Evolutionary conservation across 1,140 invertebrate genomes (phyloP).

Genomic region (Camponotus floridanus): DNA sequence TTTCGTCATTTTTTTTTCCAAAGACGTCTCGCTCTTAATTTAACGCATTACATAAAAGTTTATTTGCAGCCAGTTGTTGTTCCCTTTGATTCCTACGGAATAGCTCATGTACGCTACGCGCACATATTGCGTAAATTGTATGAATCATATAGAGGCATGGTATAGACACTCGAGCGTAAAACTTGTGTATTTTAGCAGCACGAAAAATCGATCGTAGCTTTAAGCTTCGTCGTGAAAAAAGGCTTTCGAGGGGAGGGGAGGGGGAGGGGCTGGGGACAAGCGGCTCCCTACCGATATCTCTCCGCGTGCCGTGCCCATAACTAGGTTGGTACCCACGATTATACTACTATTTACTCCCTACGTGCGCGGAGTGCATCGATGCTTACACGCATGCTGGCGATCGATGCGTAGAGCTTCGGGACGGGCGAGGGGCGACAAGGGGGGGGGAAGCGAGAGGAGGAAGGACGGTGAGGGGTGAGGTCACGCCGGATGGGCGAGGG

Average conservation of each 20-base stretch:
- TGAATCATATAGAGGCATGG: background rate
- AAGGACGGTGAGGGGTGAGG: background rate
- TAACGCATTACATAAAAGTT: background rate
- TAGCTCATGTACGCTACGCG: background rate
- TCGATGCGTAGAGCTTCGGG: background rate
- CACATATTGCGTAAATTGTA: background rate
- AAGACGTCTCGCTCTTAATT: constrained; percentile 28
- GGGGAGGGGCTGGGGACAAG: no score
- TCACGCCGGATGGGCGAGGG: constrained; percentile 20
- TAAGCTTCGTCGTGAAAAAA: constrained; percentile 20
- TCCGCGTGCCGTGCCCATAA: constrained; percentile 34
- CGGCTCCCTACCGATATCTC: constrained; percentile 9
- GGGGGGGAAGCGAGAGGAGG: background rate
- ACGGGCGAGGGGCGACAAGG: no score
- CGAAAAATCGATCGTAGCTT: constrained; percentile 38
- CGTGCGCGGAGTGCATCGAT: constrained; percentile 45
- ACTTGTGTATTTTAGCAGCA: background rate
- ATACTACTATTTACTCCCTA: constrained; percentile 37
- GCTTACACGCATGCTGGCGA: constrained; percentile 40
- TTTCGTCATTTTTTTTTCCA: background rate
- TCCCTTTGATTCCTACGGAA: background rate
- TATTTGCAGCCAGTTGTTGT: background rate
- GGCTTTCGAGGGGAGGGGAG: no score
- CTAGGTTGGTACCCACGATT: constrained; percentile 49
- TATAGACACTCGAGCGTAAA: background rate